Evolutionary conservation across 1,140 invertebrate species (phyloP), one percentile per base, ranked within the genome.

Genomic region (Drosophila lacteicornis): DNA sequence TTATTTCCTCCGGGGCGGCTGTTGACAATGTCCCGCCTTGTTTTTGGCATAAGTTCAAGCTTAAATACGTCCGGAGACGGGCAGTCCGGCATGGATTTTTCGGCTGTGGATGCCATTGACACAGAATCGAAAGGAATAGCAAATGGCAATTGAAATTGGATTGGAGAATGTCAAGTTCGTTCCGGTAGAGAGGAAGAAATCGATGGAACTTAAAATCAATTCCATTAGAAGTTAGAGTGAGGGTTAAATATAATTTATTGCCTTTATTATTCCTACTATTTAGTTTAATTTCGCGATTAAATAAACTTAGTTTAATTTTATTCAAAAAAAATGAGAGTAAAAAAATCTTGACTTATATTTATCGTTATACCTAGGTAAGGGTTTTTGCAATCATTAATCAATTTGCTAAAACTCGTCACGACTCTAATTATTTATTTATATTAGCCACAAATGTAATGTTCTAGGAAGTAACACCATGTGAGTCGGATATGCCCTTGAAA

Each of bases 131-230:
- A 42, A 2, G 8, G 25, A 62, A 38, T 56, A 40, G 33, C 47
- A 36, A 61, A 55, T 38, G 13, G 9, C 22, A 61, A 61, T 61
- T 61, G 30, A 7, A 66, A 47, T 38, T 51, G 13, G 40, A 51
- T 50, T 43, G 45, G n/a, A 38, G 43, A 71, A 50, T 73, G 36
- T 51, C 51, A 71, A 73, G 67, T 73, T 59, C 11, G 19, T 42
- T 59, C 11, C 17, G 17, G 43, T 22, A 30, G 42, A n/a, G 19
- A 33, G 27, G 25, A 58, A 27, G 15, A 25, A 42, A 63, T 27
- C 9, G 25, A 47, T 17, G 7, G 22, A 49, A 30, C 12, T 30
- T 2, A 9, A 27, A 30, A 25, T 46, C 7, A 15, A 36, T 0
- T 19, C 2, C 6, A 13, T 19, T 36, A 8, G 17, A 36, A 25